Evolutionary conservation across 2,888 invertebrate species (phyloP).

Genomic region (Drosophila pseudotalamancana): DNA sequence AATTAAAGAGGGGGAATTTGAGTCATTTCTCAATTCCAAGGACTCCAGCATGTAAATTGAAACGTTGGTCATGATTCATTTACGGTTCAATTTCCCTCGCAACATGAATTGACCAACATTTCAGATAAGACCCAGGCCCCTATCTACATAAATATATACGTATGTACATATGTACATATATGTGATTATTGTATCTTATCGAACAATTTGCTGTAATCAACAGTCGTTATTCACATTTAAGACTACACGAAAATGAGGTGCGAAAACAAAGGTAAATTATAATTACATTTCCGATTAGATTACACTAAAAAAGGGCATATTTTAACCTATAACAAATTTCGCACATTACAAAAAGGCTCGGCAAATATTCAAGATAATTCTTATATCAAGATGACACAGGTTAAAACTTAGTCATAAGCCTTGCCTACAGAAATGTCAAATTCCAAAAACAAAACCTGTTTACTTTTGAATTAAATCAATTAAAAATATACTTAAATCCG

Average conservation of each 20-base stretch:
- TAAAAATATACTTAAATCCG: neutral
- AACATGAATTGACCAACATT: constrained; percentile 1
- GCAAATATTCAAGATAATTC: neutral
- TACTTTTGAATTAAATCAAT: too few species aligned
- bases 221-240: constrained; percentile 42
- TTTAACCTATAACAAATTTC: constrained; percentile 9
- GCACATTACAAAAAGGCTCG: constrained; percentile 3
- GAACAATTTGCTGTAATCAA: constrained; percentile 48
- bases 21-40: neutral
- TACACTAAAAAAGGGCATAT: neutral
- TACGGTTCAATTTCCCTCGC: neutral
- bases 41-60: neutral
- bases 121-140: neutral
- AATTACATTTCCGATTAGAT: constrained; percentile 61
- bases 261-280: constrained; percentile 36
- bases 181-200: constrained; percentile 21
- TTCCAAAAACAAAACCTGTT: too few species aligned
- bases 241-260: constrained; percentile 18
- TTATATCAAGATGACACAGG: too few species aligned
- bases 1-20: neutral
- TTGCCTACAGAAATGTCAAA: too few species aligned
- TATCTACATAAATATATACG: neutral
- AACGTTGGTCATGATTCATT: constrained; percentile 4
- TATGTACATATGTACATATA: neutral
- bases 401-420: neutral